Evolutionary conservation across 2,113 vertebrate genomes (phyloP), one percentile per base, ranked within the genome.

Genomic region (Clarias macrocephalus): DNA sequence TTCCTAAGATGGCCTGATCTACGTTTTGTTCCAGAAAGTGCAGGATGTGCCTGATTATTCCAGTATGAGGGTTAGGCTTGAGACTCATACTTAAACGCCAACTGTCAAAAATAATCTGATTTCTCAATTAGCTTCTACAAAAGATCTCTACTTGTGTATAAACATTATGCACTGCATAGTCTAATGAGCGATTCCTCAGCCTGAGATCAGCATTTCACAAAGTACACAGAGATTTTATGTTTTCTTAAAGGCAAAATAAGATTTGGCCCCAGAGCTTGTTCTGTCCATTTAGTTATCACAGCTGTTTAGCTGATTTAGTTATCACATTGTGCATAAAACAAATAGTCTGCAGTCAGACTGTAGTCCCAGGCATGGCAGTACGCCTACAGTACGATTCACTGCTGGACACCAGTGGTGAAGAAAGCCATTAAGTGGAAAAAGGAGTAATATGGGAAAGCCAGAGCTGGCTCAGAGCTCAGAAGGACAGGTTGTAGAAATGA

Each of bases 171-270:
- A 42, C 42, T 9, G 42, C 70, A 21, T 70, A 48, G 48, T 56
- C 23, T n/a, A n/a, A 54, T 77, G 11, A 56, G 48, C 25, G 8
- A 56, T 77, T 23, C 48, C 76, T 57, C 54, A 57, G 76, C n/a
- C n/a, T 57, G 9, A 19, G 76, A 15, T 80, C 76, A 56, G 56
- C 48, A 79, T 56, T 57, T 79, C 52, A 79, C 48, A 77, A 3
- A 7, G 28, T 18, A 13, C 52, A 56, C 19, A 79, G 7, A 57
- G 28, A 25, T 16, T 79, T 79, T 57, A n/a, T 79, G 13, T 56
- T 57, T 57, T 79, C 13, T 80, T 57, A 57, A 57, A 80, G 57
- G 76, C 76, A 80, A 77, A 77, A 28, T 30, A 30, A 16, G 52
- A 80, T 80, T 80, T 21, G 28, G 54, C 77, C 33, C 28, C 25